These are phyloP conservation scores for Tachina lurida DNA, from an alignment of 2,888 invertebrate genomes.

Conservation along the genomic window DNA sequence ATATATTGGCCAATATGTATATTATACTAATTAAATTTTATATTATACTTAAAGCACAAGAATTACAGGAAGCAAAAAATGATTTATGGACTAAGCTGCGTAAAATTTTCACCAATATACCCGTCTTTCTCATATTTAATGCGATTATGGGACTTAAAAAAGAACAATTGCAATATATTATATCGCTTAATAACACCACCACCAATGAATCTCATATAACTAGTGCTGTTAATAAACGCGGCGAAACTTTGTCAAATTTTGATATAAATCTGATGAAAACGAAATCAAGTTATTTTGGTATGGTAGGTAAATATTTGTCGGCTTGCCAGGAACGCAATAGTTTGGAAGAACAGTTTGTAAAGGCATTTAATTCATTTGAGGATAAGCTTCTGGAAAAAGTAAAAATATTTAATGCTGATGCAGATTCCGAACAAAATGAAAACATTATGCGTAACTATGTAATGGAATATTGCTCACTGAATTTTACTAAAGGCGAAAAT, in stretches of 20 bases:
- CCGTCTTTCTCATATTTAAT: conserved; percentile 79
- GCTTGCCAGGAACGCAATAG: conserved; percentile 75
- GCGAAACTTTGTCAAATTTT: conserved; percentile 75
- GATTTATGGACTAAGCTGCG: conserved; percentile 79
- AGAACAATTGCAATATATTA: conserved; percentile 79
- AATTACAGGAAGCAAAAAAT: conserved; percentile 76
- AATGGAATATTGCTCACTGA: conserved; percentile 78
- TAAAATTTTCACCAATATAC: conserved; percentile 77
- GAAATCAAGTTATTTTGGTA: conserved; percentile 77
- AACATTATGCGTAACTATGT: conserved; percentile 80
- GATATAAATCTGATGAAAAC: conserved; percentile 78
- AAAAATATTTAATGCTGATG: conserved; percentile 76
- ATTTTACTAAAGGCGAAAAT: conserved; percentile 77
- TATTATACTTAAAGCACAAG: conserved; percentile 68
- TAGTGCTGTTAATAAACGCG: conserved; percentile 47
- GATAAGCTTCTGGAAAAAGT: conserved; percentile 79
- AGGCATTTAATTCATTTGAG: conserved; percentile 76
- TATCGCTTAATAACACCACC: conserved; percentile 75
- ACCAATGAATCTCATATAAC: conserved; percentile 55
- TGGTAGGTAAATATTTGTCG: conserved; percentile 77
- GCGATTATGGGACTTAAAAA: conserved; percentile 79
- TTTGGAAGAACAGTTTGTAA: conserved; percentile 76
- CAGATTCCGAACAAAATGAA: conserved; percentile 75
- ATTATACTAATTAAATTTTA: conserved; percentile 6
- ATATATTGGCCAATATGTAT: not conserved